These are phyloP conservation scores for Melinaea menophilus DNA, from an alignment of 2,888 invertebrate genomes.

Conservation along the genomic window DNA sequence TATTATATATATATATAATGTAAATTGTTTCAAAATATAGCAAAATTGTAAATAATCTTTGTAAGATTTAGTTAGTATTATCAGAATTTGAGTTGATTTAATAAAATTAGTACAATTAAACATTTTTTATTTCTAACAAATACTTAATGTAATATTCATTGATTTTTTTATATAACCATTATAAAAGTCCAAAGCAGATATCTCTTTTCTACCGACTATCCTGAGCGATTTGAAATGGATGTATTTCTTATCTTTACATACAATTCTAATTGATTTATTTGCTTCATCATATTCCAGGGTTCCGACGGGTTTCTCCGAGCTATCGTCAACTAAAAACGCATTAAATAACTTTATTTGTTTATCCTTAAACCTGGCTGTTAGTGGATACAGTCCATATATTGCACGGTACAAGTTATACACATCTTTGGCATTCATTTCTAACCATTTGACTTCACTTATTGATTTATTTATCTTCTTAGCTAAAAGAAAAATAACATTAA, in stretches of 20 bases:
- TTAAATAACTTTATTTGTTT: constrained; percentile 80
- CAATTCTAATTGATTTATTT: constrained; percentile 78
- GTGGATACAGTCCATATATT: constrained; percentile 79
- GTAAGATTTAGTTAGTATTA: background rate
- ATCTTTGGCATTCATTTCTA: constrained; percentile 77
- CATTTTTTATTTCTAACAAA: constrained; percentile 27
- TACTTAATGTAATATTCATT: constrained; percentile 50
- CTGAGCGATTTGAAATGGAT: constrained; percentile 81
- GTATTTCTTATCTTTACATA: constrained; percentile 81
- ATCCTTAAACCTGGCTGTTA: constrained; percentile 80
- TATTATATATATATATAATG: background rate
- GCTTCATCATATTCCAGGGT: constrained; percentile 78
- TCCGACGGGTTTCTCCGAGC: constrained; percentile 69
- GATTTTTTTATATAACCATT: constrained; percentile 88
- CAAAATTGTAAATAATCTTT: background rate
- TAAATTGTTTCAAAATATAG: background rate
- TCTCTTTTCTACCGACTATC: constrained; percentile 82
- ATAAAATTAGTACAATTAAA: constrained; percentile 15
- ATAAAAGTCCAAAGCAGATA: constrained; percentile 89
- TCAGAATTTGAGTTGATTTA: background rate
- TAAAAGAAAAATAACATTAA: constrained; percentile 54
- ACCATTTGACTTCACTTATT: constrained; percentile 82
- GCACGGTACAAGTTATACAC: constrained; percentile 86
- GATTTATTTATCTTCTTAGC: constrained; percentile 84
- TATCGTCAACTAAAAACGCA: constrained; percentile 56